Evolutionary conservation across 1,140 invertebrate genomes (phyloP).

Genomic region (Euglossa dilemma): DNA sequence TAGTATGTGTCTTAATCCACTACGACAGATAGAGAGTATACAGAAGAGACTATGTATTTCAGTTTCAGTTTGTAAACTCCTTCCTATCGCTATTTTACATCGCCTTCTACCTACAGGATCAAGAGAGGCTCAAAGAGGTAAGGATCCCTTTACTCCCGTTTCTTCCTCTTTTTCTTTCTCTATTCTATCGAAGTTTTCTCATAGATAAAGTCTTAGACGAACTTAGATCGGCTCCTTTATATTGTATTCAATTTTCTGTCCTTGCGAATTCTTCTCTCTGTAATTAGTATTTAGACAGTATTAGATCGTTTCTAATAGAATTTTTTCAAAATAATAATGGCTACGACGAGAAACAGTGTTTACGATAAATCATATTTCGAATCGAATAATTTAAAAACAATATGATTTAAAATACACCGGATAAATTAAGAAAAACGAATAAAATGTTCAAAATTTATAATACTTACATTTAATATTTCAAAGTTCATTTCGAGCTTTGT

Average conservation of each 20-base stretch:
- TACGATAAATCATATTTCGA: not conserved
- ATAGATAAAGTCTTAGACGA: constrained; percentile 5
- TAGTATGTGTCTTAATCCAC: constrained; percentile 39
- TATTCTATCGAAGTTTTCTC: not conserved
- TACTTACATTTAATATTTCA: not conserved
- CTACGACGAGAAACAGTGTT: not conserved
- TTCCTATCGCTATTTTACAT: constrained; percentile 99
- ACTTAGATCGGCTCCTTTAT: not conserved
- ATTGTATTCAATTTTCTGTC: not conserved
- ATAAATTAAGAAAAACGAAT: not conserved
- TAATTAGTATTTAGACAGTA: not conserved
- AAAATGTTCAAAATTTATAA: not conserved
- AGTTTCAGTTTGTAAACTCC: constrained; percentile 99
- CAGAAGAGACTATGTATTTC: constrained; percentile 76
- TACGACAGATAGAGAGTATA: constrained; percentile 41
- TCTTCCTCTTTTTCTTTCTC: not conserved
- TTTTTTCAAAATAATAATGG: not conserved
- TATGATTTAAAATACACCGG: too few relatives aligned
- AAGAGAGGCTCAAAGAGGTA: constrained; percentile 97
- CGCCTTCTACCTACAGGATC: constrained; percentile 98
- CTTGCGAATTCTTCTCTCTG: not conserved
- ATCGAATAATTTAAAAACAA: too few relatives aligned
- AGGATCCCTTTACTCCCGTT: constrained; percentile 70
- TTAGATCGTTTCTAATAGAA: not conserved
- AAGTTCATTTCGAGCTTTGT: not conserved